A percentile compares a stretch with the other conserved stretches of the same genome.
phyloP scores from a whole-genome alignment of 2,797 vertebrate genomes.

The Tenualosa thibaudeaui region DNA sequence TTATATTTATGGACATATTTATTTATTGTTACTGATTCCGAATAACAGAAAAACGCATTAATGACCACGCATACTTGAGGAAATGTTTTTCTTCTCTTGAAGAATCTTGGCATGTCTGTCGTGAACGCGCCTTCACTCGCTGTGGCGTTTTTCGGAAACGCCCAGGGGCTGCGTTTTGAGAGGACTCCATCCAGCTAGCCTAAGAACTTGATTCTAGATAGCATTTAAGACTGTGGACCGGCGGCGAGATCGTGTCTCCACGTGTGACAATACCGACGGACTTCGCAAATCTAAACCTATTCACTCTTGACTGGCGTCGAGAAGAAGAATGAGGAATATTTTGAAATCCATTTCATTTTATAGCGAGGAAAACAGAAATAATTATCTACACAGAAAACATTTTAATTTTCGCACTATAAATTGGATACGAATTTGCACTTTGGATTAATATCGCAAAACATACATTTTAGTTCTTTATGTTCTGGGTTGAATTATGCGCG shows the following conservation, averaged over 20 bases:
- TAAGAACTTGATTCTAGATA: not conserved
- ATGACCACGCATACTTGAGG: not conserved
- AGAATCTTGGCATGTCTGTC: conserved; percentile 2
- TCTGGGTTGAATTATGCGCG: not conserved
- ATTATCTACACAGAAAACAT: not conserved
- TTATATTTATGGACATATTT: too few relatives aligned
- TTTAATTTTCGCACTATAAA: not conserved
- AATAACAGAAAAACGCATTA: not conserved
- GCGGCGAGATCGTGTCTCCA: not conserved
- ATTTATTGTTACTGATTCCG: not conserved
- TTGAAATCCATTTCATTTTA: not conserved
- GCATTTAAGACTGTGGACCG: not conserved
- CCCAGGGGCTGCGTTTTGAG: conserved; percentile 10
- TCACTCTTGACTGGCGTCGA: not conserved
- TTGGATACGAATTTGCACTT: not conserved
- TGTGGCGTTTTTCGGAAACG: not conserved
- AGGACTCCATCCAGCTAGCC: not conserved
- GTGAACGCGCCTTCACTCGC: conserved; percentile 5
- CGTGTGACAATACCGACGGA: not conserved
- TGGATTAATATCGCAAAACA: conserved; percentile 2
- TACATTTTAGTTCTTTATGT: not conserved
- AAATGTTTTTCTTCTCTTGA: conserved; percentile 15
- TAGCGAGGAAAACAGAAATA: not conserved
- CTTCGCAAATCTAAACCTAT: not conserved
- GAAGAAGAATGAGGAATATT: not conserved